These are phyloP conservation scores for Spizaetus ornatus DNA, from an alignment of 2,113 vertebrate genomes.

Conservation along the genomic window DNA sequence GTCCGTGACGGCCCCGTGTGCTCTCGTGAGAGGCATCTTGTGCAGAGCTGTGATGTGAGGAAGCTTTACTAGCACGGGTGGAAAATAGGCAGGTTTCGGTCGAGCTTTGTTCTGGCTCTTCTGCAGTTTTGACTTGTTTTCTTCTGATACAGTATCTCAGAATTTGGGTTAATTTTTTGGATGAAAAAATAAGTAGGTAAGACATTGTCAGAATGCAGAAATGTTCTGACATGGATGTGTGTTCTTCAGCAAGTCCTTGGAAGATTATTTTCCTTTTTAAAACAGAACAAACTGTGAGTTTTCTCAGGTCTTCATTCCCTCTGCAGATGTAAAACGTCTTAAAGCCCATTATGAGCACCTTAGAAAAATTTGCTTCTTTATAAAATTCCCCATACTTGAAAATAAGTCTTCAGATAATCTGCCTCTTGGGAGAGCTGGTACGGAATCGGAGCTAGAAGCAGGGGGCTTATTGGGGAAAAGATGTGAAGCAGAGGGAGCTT, in stretches of 20 bases:
- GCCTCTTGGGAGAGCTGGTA: not conserved
- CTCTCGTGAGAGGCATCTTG: not conserved
- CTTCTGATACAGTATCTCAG: not conserved
- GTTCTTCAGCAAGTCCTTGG: not conserved
- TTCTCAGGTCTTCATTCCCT: not conserved
- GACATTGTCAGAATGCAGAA: not conserved
- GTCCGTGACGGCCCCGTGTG: fast-evolving
- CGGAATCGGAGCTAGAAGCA: not conserved
- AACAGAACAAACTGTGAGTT: not conserved
- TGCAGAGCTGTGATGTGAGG: not conserved
- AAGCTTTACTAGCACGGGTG: not conserved
- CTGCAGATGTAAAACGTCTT: not conserved
- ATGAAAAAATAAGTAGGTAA: not conserved
- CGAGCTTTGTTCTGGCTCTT: not conserved
- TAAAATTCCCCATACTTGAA: not conserved
- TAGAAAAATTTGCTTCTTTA: not conserved
- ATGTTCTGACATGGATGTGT: not conserved
- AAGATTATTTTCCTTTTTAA: not conserved
- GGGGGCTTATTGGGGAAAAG: not conserved
- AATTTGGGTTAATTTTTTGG: not conserved
- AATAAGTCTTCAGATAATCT: not conserved
- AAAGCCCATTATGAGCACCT: not conserved
- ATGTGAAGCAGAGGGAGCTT: not conserved
- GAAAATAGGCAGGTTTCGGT: not conserved
- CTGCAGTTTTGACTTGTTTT: not conserved